Conservation (phyloP, 2,888 invertebrate genomes). For the Aplocera efformata region DNA sequence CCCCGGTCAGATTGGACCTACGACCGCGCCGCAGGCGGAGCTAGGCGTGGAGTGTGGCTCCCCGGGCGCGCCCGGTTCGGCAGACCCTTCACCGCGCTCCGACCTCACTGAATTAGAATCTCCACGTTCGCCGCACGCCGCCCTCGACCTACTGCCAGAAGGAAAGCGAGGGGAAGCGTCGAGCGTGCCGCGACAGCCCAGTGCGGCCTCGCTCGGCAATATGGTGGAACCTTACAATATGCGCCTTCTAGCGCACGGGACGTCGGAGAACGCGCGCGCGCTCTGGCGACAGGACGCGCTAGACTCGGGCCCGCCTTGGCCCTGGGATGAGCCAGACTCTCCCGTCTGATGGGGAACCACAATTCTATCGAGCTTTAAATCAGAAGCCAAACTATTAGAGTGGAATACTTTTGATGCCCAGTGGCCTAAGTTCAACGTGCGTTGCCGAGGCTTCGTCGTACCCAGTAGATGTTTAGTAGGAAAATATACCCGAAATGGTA, state of each 20-base stretch:
- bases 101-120: constrained; percentile 66
- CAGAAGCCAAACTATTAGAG: background rate
- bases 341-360: constrained; percentile 53
- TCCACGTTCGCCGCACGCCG: constrained; percentile 43
- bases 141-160: constrained; percentile 56
- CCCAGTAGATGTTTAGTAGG: constrained; percentile 25
- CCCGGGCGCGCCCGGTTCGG: constrained; percentile 39
- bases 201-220: constrained; percentile 53
- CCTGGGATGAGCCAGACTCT: constrained; percentile 74
- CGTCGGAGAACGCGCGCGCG: constrained; percentile 53
- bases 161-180: constrained; percentile 36
- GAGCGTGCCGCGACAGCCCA: constrained; percentile 38
- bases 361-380: constrained; percentile 14
- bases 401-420: constrained; percentile 11
- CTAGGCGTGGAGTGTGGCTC: constrained; percentile 41
- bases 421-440: constrained; percentile 10
- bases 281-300: constrained; percentile 77
- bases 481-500: constrained; percentile 20
- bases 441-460: constrained; percentile 6
- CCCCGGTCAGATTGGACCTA: constrained; percentile 36
- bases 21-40: constrained; percentile 12
- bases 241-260: constrained; percentile 61
- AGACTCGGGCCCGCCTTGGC: constrained; percentile 70
- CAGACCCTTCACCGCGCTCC: constrained; percentile 65
- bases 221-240: constrained; percentile 71